Percentiles rank a stretch among this genome's conserved stretches.
Evolutionary conservation across 2,797 vertebrate genomes (phyloP).

Genomic region (Carapus acus): DNA sequence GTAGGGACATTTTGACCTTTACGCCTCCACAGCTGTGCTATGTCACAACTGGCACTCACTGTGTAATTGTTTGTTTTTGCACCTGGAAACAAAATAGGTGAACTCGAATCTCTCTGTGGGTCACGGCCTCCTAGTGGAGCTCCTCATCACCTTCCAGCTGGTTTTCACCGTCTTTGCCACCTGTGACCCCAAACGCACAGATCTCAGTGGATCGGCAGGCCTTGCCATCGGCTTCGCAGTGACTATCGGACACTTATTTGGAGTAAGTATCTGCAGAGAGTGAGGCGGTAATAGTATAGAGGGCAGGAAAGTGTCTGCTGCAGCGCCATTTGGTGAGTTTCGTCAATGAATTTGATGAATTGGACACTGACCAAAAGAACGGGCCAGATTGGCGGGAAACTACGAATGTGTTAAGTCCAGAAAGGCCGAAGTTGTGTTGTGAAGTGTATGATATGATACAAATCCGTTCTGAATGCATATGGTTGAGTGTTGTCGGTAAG

Average conservation of each 20-base stretch:
- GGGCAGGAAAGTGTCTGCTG: conserved; percentile 9
- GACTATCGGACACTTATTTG: conserved; percentile 90
- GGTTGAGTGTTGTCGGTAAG: no score
- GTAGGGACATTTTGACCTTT: conserved; percentile 65
- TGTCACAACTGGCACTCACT: background rate
- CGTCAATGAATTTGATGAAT: no score
- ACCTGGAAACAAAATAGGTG: no score
- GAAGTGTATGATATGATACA: no score
- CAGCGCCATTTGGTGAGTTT: no score
- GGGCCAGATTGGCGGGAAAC: no score
- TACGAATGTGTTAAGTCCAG: no score
- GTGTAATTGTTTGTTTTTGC: conserved; percentile 21
- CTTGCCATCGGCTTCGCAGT: conserved; percentile 93
- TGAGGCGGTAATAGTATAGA: background rate
- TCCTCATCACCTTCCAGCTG: conserved; percentile 92
- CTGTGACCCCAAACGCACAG: conserved; percentile 86
- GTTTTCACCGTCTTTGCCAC: conserved; percentile 95
- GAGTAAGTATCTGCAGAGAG: conserved; percentile 76
- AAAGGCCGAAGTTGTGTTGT: no score
- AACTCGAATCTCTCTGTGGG: conserved; percentile 78
- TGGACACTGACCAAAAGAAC: no score
- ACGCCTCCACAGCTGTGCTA: background rate
- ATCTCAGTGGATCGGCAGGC: conserved; percentile 85
- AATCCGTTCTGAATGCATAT: no score
- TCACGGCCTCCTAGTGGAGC: conserved; percentile 87